A percentile compares a stretch with the other conserved stretches of the same genome.
Conservation (phyloP, 2,797 vertebrate genomes). For the Molossus alvarezi region DNA sequence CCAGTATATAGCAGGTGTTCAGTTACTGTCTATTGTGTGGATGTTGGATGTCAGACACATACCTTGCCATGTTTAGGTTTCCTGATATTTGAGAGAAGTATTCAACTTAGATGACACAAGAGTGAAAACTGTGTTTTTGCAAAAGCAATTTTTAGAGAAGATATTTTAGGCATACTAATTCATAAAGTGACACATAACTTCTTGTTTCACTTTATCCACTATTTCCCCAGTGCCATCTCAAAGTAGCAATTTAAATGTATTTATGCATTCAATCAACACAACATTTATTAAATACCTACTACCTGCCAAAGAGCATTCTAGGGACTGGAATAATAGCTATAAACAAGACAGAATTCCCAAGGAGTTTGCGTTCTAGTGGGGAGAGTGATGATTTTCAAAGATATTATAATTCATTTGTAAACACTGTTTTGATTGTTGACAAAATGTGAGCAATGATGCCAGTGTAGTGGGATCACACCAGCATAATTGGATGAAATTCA, state of each 20-base stretch:
- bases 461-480: neutral
- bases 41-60: neutral
- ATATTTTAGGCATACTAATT: neutral
- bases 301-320: neutral
- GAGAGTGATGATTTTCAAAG: neutral
- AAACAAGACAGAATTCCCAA: neutral
- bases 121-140: slow-evolving; percentile 48
- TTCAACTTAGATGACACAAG: slow-evolving; percentile 4
- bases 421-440: slow-evolving; percentile 9
- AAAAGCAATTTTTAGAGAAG: slow-evolving; percentile 51
- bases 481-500: slow-evolving; percentile 3
- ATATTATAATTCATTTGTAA: neutral
- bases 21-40: neutral
- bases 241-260: slow-evolving; percentile 38
- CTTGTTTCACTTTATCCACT: neutral
- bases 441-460: neutral
- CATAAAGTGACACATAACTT: neutral
- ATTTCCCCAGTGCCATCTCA: neutral
- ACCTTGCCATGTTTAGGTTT: slow-evolving; percentile 34
- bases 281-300: slow-evolving; percentile 15
- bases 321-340: neutral
- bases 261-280: neutral
- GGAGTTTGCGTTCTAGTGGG: neutral
- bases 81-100: slow-evolving; percentile 57
- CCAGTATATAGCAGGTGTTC: neutral